Conservation (phyloP, 2,797 vertebrate genomes). For the Tolypeutes matacus region DNA sequence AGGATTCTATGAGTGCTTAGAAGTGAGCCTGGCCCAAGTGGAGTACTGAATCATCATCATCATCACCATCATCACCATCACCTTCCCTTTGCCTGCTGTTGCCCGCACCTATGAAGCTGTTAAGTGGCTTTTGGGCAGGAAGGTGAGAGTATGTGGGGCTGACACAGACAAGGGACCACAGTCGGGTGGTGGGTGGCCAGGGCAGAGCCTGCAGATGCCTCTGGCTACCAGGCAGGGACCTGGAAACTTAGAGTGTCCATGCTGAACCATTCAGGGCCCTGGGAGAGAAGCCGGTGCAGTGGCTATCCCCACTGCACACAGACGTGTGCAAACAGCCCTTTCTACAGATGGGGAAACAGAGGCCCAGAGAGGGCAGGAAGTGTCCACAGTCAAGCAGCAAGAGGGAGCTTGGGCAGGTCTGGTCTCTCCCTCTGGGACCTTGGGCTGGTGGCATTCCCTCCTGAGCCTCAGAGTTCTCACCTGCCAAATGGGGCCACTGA, state of each 20-base stretch:
- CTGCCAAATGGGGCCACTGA: background rate
- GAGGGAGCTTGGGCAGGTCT: background rate
- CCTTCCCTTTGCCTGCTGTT: background rate
- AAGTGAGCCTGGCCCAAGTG: background rate
- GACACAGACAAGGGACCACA: background rate
- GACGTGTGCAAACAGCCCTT: accelerated
- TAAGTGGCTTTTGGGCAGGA: background rate
- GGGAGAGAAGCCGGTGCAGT: too few relatives aligned
- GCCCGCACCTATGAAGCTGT: background rate
- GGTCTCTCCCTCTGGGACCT: background rate
- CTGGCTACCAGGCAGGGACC: background rate
- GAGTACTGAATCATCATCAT: background rate
- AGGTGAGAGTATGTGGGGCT: background rate
- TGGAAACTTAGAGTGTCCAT: background rate
- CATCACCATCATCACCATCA: background rate
- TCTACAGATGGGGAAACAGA: background rate
- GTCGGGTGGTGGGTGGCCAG: background rate
- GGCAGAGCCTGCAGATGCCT: background rate
- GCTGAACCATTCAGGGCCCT: background rate
- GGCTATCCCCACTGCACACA: too few relatives aligned
- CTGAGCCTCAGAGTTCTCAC: background rate
- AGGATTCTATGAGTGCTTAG: background rate
- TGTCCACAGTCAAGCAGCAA: background rate
- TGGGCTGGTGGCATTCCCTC: background rate
- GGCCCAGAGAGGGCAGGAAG: background rate